Evolutionary conservation across 2,797 vertebrate species (phyloP).

Genomic region (Sebastes flavidus): DNA sequence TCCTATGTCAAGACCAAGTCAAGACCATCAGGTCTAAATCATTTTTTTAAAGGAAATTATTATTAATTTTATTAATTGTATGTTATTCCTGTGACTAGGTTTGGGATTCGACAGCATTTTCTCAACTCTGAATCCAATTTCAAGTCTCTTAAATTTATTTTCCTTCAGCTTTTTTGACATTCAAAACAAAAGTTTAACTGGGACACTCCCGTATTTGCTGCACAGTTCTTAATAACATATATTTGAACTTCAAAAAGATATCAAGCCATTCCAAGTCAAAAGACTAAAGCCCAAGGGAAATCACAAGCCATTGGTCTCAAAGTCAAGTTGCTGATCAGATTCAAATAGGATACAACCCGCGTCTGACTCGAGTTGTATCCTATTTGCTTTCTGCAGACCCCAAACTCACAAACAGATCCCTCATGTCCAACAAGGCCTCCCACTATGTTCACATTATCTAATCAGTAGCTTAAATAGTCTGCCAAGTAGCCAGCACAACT

Average conservation of each 20-base stretch:
- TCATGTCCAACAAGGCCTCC: conserved; percentile 29
- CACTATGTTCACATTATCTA: conserved; percentile 48
- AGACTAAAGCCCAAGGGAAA: neutral
- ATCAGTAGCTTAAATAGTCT: conserved; percentile 48
- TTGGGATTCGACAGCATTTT: neutral
- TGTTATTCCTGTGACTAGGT: neutral
- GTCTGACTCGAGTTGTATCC: neutral
- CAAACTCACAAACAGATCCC: conserved; percentile 18
- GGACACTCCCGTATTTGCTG: neutral
- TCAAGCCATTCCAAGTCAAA: neutral
- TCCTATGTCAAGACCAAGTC: neutral
- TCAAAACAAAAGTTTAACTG: neutral
- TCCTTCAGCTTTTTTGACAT: neutral
- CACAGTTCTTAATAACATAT: neutral
- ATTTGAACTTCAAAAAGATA: neutral
- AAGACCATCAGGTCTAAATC: neutral
- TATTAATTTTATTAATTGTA: neutral
- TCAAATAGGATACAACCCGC: neutral
- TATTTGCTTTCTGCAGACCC: neutral
- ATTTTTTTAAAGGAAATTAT: neutral
- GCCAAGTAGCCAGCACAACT: conserved; percentile 49
- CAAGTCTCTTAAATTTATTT: neutral
- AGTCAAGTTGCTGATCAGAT: neutral
- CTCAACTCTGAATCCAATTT: neutral
- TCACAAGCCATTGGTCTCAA: neutral